These are phyloP conservation scores for Saccostrea cuccullata DNA, from an alignment of 1,140 invertebrate species.

Conservation along the genomic window DNA sequence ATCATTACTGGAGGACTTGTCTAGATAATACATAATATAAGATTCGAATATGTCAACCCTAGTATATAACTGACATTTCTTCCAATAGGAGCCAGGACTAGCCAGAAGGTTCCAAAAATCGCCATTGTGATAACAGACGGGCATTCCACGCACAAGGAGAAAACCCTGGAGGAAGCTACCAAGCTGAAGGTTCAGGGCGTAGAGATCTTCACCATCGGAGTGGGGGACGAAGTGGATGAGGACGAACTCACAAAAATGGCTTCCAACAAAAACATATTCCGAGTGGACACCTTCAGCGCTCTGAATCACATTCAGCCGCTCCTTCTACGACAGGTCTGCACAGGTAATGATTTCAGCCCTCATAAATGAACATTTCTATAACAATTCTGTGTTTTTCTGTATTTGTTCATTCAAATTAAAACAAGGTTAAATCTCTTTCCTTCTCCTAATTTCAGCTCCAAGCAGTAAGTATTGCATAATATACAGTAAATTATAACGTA, in stretches of 20 bases:
- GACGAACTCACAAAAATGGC: conserved; percentile 61
- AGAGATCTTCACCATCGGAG: conserved; percentile 66
- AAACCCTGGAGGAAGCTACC: conserved; percentile 39
- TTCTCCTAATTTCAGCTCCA: not conserved
- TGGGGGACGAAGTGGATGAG: conserved; percentile 54
- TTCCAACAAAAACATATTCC: conserved; percentile 60
- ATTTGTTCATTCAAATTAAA: not conserved
- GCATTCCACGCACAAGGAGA: conserved; percentile 40
- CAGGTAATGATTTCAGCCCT: conserved; percentile 26
- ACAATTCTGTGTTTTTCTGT: not conserved
- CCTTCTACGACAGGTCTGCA: conserved; percentile 57
- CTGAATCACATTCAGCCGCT: conserved; percentile 56
- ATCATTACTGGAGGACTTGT: not conserved
- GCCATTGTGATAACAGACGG: conserved; percentile 63
- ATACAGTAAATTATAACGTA: not conserved
- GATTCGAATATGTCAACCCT: not conserved
- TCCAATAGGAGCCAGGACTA: conserved; percentile 48
- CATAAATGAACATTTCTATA: not conserved
- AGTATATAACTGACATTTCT: not conserved
- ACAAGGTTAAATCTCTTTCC: not conserved
- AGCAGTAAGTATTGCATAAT: not conserved
- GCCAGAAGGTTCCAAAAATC: conserved; percentile 60
- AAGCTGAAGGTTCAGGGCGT: conserved; percentile 50
- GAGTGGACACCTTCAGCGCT: conserved; percentile 59
- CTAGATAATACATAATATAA: not conserved